Base-by-base conservation (phyloP, 2,888 invertebrate species). In the Yponomeuta cagnagella region DNA sequence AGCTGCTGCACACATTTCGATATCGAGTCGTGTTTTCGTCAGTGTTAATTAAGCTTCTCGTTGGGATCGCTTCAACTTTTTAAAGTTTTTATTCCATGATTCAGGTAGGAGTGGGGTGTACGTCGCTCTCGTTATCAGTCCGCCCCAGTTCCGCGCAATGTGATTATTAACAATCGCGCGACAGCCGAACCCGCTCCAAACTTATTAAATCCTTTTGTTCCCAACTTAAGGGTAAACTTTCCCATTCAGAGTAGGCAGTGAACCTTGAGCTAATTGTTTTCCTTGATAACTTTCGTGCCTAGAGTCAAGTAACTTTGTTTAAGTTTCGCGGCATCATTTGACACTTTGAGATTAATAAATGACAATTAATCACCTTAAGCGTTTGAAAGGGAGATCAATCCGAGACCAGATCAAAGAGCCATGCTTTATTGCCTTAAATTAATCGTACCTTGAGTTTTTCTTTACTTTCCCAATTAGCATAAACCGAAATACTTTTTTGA, bases 221-320 rank as follows among this genome's bases (percentile, higher is more conserved):
- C 65, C 30, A 65, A 65, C 65, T 65, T 65, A 33, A 33, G 65
- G 65, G 52, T 58, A 58, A 58, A 58, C 52, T 58, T 58, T 12
- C 52, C 52, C 52, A 58, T 58, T 58, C 52, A 58, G 52, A 2
- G 52, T 12, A 15, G 52, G 15, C 52, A 58, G 15, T 58, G 52
- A 58, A 58, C 52, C 52, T 58, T 58, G 52, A 58, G 52, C 52
- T 58, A 58, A 58, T 58, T 58, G 52, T 15, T 58, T 58, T 58
- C 15, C 52, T 58, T 58, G 52, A 15, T 8, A 58, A 58, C 52
- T 15, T 12, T 15, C 12, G 52, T 43, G 43, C 43, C 43, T 43
- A 43, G 43, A 43, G 43, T 43, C 43, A 58, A 58, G 52, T 58
- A 4, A 58, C 52, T 58, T 58, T 58, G 52, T 58, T 58, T 58